Conservation (phyloP, 2,113 vertebrate species). For the Peromyscus californicus region DNA sequence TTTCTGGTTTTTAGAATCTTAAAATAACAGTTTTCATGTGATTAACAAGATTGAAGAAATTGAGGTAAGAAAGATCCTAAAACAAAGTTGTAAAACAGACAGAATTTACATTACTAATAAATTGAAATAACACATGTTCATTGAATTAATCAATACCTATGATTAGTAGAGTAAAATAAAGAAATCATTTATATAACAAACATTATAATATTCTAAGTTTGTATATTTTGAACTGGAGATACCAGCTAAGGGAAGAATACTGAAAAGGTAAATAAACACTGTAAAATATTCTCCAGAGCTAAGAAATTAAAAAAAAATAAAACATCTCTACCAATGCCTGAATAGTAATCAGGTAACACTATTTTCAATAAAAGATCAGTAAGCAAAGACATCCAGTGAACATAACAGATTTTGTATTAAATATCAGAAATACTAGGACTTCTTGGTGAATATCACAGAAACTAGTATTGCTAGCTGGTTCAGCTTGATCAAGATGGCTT, state of each 20-base stretch:
- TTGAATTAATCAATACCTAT: background rate
- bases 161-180: background rate
- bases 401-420: slow-evolving; percentile 1
- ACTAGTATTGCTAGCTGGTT: background rate
- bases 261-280: background rate
- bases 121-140: background rate
- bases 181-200: background rate
- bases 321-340: background rate
- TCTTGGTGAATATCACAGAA: background rate
- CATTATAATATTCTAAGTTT: background rate
- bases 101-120: background rate
- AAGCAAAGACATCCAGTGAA: background rate
- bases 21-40: background rate
- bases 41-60: slow-evolving; percentile 6
- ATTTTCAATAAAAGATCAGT: slow-evolving; percentile 30
- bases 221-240: background rate
- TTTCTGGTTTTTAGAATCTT: background rate
- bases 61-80: slow-evolving; percentile 21
- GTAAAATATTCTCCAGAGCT: background rate
- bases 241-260: background rate
- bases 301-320: background rate
- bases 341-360: background rate
- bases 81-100: slow-evolving; percentile 15
- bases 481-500: background rate
- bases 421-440: background rate